Base-by-base conservation (phyloP, 92 coral and sea anemone species). In the Metridium senile region DNA sequence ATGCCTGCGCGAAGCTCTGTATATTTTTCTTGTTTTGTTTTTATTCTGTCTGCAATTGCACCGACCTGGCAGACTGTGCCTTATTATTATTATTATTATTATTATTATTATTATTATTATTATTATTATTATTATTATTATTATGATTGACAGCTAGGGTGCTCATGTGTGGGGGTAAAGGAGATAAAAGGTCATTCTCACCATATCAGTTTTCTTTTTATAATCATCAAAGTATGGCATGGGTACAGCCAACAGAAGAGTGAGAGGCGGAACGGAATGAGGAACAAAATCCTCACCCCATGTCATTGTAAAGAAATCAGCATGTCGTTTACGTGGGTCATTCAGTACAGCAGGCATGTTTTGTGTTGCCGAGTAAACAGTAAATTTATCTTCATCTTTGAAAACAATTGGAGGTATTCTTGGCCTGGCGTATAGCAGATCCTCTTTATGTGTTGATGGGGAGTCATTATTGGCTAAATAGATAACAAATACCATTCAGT, bases 241-340 rank as follows among this genome's bases (percentile, higher is more conserved):
- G 26, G 97, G 98, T 26, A 94, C 81, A 0, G 79, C 63, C 22
- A 88, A 95, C 23, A 94, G 95, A 27, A 94, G 87, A 9, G 98
- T 94, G 39, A 94, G 93, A 2, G 93, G 86, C 18, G 98, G 98
- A 25, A 94, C 98, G 26, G 84, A 84, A 67, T 93, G 90, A 30
- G 95, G 97, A 28, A 76, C 85, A 80, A 94, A 94, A 11, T 94
- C 97, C 56, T 93, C 98, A 23, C 98, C 98, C 98, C 98, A 94
- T 21, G 95, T 80, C 83, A 79, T 87, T 27, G 97, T 94, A 27
- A 94, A 92, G 84, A 94, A 92, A 74, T 94, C 98, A 43, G 87
- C 88, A 63, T 90, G 88, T 13, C 97, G 80, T 65, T 90, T 92
- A 27, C 94, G 82, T 29, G 98, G 98, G 75, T 94, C 97, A 80